Conservation (phyloP, 2,113 vertebrate genomes). For the Apaloderma vittatum region DNA sequence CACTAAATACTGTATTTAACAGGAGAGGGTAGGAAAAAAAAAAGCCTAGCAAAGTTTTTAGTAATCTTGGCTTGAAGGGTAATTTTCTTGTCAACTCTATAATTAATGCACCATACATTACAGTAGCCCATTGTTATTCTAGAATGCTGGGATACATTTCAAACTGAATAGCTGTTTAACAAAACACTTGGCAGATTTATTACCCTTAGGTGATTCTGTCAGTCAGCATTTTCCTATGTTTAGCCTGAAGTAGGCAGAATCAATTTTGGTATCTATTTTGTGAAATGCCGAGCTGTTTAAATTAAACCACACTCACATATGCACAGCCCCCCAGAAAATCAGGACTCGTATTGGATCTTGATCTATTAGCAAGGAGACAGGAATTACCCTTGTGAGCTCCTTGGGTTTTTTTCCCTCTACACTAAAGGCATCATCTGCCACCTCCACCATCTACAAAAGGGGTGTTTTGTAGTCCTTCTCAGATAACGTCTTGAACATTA, state of each 20-base stretch:
- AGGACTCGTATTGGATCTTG: not conserved
- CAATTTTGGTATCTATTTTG: constrained; percentile 73
- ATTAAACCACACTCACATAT: constrained; percentile 17
- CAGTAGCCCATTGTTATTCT: constrained; percentile 78
- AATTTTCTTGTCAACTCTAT: constrained; percentile 83
- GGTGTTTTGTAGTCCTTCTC: not conserved
- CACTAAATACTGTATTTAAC: not conserved
- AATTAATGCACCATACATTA: constrained; percentile 79
- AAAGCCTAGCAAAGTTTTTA: constrained; percentile 37
- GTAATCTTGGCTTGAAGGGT: constrained; percentile 78
- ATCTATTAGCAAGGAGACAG: constrained; percentile 4
- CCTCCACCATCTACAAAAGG: not conserved
- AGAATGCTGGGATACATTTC: constrained; percentile 77
- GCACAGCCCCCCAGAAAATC: not conserved
- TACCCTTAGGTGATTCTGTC: constrained; percentile 79
- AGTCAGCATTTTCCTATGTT: constrained; percentile 74
- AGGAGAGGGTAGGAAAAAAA: not conserved
- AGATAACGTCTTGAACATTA: not conserved
- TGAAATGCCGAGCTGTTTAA: constrained; percentile 30
- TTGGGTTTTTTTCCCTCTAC: not conserved
- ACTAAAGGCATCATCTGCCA: not conserved
- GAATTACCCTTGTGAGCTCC: constrained; percentile 61
- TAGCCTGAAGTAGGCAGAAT: constrained; percentile 70
- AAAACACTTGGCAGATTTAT: constrained; percentile 79
- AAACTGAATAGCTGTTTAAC: constrained; percentile 81